phyloP scores from a whole-genome alignment of 2,113 vertebrate species.

The Pampusana beccarii region DNA sequence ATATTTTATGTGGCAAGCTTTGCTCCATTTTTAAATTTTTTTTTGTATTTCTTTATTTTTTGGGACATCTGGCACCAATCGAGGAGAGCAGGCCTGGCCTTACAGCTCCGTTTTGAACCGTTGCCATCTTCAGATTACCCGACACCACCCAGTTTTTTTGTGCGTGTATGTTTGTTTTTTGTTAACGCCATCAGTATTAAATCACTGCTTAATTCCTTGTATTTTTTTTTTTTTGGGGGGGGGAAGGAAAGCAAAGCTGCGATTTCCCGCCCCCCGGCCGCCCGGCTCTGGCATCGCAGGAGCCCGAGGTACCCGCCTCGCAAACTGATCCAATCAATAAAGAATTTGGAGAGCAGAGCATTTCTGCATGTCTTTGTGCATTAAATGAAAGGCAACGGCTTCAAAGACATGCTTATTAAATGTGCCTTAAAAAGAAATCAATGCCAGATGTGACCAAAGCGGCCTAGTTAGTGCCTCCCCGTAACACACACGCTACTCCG shows the following conservation, averaged over 20 bases:
- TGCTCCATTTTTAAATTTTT: constrained; percentile 30
- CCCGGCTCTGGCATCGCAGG: background rate
- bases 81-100: constrained; percentile 77
- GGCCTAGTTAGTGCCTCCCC: constrained; percentile 80
- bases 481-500: constrained; percentile 69
- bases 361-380: constrained; percentile 86
- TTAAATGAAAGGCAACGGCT: constrained; percentile 89
- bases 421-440: constrained; percentile 92
- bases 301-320: constrained; percentile 51
- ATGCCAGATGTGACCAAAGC: constrained; percentile 93
- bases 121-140: constrained; percentile 87
- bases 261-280: background rate
- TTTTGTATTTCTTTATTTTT: background rate
- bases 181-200: constrained; percentile 40
- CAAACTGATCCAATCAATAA: constrained; percentile 88
- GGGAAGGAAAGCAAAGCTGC: background rate
- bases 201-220: constrained; percentile 41
- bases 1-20: constrained; percentile 85
- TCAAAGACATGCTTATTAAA: constrained; percentile 96
- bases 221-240: fast-evolving
- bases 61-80: constrained; percentile 93
- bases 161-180: constrained; percentile 13
- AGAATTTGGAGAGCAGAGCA: constrained; percentile 83
- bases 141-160: constrained; percentile 76
- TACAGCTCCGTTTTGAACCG: constrained; percentile 85